A percentile compares a stretch with the other conserved stretches of the same genome.
Evolutionary conservation across 2,888 invertebrate genomes (phyloP).

Genomic region (Ornithoptera priamus): DNA sequence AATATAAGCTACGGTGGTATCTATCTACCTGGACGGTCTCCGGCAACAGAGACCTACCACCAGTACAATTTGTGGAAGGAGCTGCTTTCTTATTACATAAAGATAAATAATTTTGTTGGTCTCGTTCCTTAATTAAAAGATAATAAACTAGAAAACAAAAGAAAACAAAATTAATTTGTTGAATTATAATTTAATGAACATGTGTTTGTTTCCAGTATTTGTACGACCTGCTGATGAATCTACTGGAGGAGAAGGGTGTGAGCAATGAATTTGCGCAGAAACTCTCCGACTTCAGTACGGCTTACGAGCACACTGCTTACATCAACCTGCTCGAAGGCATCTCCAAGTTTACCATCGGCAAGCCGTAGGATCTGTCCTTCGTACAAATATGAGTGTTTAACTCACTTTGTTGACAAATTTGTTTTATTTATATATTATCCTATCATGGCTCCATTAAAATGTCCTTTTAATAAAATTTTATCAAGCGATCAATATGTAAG

Average conservation of each 20-base stretch:
- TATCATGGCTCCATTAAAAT: too few relatives aligned
- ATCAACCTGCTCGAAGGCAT: slow-evolving; percentile 92
- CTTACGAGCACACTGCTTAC: slow-evolving; percentile 95
- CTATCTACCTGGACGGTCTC: too few relatives aligned
- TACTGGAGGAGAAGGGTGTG: slow-evolving; percentile 97
- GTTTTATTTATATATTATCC: not conserved
- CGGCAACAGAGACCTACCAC: too few relatives aligned
- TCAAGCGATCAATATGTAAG: too few relatives aligned
- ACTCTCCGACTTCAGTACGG: slow-evolving; percentile 92
- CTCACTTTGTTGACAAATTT: slow-evolving; percentile 7
- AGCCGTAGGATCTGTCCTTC: slow-evolving; percentile 43
- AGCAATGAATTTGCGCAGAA: slow-evolving; percentile 95
- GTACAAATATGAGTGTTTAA: not conserved
- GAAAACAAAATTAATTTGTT: too few relatives aligned
- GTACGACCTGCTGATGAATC: slow-evolving; percentile 96
- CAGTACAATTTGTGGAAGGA: too few relatives aligned
- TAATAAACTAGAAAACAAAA: too few relatives aligned
- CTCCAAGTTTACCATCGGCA: slow-evolving; percentile 90
- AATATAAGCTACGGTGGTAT: too few relatives aligned
- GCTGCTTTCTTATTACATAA: too few relatives aligned
- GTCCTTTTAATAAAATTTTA: too few relatives aligned
- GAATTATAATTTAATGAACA: not conserved
- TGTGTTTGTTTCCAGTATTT: slow-evolving; percentile 84
- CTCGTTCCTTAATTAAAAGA: too few relatives aligned
- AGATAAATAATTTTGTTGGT: too few relatives aligned